A percentile compares a stretch with the other conserved stretches of the same genome.
Evolutionary conservation across 2,113 vertebrate species (phyloP).

Genomic region (Serilophus lunatus): DNA sequence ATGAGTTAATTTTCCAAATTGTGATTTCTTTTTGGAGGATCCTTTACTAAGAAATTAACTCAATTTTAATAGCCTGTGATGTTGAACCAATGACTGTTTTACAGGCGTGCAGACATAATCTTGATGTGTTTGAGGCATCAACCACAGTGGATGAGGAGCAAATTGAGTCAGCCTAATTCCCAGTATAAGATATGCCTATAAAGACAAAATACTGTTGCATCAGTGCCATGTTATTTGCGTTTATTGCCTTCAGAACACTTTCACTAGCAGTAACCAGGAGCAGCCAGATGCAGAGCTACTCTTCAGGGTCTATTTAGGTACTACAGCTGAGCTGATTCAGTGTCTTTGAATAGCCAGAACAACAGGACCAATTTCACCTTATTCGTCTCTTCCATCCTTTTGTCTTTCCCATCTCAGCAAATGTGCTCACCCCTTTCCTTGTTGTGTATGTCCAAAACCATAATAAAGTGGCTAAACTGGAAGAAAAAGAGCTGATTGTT

Average conservation of each 20-base stretch:
- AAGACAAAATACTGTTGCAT: not conserved
- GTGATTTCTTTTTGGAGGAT: not conserved
- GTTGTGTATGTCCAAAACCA: not conserved
- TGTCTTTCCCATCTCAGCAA: accelerated
- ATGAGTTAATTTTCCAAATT: not conserved
- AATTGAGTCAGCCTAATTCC: not conserved
- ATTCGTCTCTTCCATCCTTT: not conserved
- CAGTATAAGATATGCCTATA: not conserved
- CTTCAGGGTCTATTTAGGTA: not conserved
- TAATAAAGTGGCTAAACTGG: not conserved
- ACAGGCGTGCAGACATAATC: not conserved
- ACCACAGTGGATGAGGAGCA: not conserved
- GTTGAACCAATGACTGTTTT: not conserved
- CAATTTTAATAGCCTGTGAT: not conserved
- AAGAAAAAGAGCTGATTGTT: not conserved
- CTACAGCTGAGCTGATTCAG: not conserved
- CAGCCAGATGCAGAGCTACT: not conserved
- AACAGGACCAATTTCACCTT: not conserved
- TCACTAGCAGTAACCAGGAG: not conserved
- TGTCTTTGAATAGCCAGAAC: not conserved
- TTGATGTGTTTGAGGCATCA: not conserved
- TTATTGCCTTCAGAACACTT: not conserved
- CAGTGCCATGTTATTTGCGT: not conserved
- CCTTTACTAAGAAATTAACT: not conserved
- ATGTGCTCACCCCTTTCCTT: not conserved